Evolutionary conservation across 2,888 invertebrate genomes (phyloP).

Genomic region (Sesamia inferens): DNA sequence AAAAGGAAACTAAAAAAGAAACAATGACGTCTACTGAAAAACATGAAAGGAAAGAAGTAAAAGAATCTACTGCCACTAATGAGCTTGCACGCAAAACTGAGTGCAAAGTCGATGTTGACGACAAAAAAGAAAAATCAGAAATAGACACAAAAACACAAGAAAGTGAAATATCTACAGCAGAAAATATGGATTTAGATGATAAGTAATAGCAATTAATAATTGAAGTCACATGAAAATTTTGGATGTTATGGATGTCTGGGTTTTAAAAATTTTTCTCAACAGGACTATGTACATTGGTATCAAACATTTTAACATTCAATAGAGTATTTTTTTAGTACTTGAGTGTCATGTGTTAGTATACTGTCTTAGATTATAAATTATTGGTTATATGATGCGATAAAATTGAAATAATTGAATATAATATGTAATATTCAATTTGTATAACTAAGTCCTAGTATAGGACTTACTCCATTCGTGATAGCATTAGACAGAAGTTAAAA

Average conservation of each 20-base stretch:
- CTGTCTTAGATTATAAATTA: conserved; percentile 18
- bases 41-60: conserved; percentile 60
- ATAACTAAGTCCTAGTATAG: not conserved
- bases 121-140: conserved; percentile 26
- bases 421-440: conserved; percentile 3
- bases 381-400: conserved; percentile 16
- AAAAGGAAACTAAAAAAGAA: conserved; percentile 51
- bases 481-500: too few species aligned
- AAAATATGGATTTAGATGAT: conserved; percentile 81
- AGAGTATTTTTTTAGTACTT: conserved; percentile 12
- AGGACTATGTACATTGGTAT: not conserved
- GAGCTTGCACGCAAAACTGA: conserved; percentile 41
- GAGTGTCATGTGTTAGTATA: conserved; percentile 18
- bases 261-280: conserved; percentile 16
- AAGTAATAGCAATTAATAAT: conserved; percentile 70
- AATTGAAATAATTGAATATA: not conserved
- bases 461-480: too few species aligned
- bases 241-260: not conserved
- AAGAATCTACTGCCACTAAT: conserved; percentile 26
- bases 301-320: conserved; percentile 12
- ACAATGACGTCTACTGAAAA: conserved; percentile 44
- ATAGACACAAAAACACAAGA: conserved; percentile 59
- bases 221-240: conserved; percentile 1
- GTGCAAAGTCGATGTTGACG: conserved; percentile 21
- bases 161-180: conserved; percentile 70